These are phyloP conservation scores for Silurus meridionalis DNA, from an alignment of 2,113 vertebrate genomes.

Conservation along the genomic window DNA sequence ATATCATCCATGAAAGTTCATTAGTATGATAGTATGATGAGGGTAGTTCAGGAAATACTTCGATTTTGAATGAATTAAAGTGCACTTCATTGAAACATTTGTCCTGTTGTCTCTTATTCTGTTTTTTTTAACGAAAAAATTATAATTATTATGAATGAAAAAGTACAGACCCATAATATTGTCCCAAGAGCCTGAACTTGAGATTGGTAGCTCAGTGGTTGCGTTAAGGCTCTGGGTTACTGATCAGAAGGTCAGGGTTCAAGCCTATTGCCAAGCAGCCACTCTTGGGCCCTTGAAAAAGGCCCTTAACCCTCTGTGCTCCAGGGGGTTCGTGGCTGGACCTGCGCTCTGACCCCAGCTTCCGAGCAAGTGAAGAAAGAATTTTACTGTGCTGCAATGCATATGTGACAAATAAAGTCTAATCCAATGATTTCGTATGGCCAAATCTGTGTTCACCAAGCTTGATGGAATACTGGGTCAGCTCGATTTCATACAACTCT, in stretches of 20 bases:
- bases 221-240: too few species aligned
- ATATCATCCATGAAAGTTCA: not conserved
- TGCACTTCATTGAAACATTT: not conserved
- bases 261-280: too few species aligned
- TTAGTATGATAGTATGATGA: not conserved
- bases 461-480: not conserved
- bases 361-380: too few species aligned
- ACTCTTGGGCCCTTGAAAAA: too few species aligned
- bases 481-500: not conserved
- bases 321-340: too few species aligned
- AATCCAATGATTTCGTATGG: not conserved
- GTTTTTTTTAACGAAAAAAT: not conserved
- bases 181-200: not conserved
- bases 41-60: not conserved
- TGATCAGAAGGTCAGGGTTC: too few species aligned
- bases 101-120: not conserved
- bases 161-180: not conserved
- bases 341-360: too few species aligned
- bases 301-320: too few species aligned
- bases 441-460: not conserved
- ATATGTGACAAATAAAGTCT: too few species aligned
- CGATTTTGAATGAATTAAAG: not conserved
- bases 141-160: not conserved
- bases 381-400: too few species aligned
- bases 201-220: too few species aligned